Conservation (phyloP, 2,113 vertebrate genomes). For the Leptocoma aspasia region DNA sequence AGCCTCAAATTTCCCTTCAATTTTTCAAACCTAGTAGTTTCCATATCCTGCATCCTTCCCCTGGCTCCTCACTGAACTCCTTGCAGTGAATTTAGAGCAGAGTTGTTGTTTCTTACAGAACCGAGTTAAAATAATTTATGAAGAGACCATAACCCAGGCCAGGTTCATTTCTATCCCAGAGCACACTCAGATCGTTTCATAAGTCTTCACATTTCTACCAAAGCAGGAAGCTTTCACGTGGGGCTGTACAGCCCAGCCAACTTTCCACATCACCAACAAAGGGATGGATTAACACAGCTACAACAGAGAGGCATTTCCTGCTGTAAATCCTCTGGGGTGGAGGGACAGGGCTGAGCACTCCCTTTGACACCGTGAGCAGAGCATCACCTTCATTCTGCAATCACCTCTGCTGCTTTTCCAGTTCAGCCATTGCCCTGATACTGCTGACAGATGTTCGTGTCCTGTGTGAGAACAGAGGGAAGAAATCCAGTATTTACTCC, state of each 20-base stretch:
- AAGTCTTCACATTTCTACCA: not conserved
- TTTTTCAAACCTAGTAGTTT: not conserved
- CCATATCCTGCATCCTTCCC: not conserved
- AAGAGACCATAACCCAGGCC: not conserved
- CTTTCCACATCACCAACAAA: not conserved
- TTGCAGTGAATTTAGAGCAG: not conserved
- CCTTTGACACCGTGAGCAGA: rapidly evolving
- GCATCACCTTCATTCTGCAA: not conserved
- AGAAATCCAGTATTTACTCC: not conserved
- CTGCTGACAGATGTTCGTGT: rapidly evolving
- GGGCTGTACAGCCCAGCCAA: not conserved
- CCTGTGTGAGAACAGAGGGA: not conserved
- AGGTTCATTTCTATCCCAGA: not conserved
- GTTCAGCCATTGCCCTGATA: rapidly evolving
- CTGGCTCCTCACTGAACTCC: not conserved
- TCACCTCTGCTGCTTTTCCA: not conserved
- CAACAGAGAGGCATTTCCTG: not conserved
- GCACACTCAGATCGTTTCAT: not conserved
- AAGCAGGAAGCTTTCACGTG: not conserved
- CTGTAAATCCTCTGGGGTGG: not conserved
- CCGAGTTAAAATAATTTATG: not conserved
- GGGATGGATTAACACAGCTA: not conserved
- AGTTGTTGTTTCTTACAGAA: not conserved
- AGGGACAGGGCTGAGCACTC: not conserved
- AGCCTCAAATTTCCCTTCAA: not conserved